Evolutionary conservation across 2,797 vertebrate species (phyloP), one percentile per base, ranked within the genome.

Genomic region (Mastacembelus armatus): DNA sequence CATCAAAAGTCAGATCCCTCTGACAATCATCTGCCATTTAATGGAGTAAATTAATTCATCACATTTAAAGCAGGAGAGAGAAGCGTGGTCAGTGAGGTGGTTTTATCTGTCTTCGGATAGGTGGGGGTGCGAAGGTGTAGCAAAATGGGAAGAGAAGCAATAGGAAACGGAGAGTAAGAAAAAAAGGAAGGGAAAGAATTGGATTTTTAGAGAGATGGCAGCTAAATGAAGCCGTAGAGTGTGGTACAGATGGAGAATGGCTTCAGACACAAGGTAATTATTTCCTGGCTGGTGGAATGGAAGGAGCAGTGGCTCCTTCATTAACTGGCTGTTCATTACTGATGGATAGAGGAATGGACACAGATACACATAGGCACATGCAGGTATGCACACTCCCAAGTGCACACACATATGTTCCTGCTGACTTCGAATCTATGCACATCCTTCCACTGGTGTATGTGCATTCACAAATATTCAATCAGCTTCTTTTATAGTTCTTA

Each of bases 251-350:
- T 80, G 84, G 85, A 89, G 88, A 92, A 93, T 91, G 79, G 81
- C 85, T 89, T 89, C 87, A 92, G 89, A 92, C 85, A 84, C 66
- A 72, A 81, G 79, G 85, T 92, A 93, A 93, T 93, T 93, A 93
- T 92, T 89, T 90, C 85, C 84, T 78, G 78, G 86, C 86, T 88
- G 86, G 68, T 83, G 83, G 76, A 88, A 87, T 88, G 84, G 85
- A 91, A 88, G 81, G 71, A 90, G 84, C 81, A 88, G 85, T 78
- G 71, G 74, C 76, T 85, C 73, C 79, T 90, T 92, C 86, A 92
- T 92, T 92, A 92, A 88, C 78, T 85, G 85, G 76, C 61, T 87
- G 66, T 90, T 89, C 84, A 89, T 90, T 91, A 89, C 85, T 88
- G 86, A 87, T 83, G 74, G 79, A 85, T 83, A 72, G 78, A 74